phyloP scores from a whole-genome alignment of 2,888 invertebrate genomes.

The Autographa gamma region DNA sequence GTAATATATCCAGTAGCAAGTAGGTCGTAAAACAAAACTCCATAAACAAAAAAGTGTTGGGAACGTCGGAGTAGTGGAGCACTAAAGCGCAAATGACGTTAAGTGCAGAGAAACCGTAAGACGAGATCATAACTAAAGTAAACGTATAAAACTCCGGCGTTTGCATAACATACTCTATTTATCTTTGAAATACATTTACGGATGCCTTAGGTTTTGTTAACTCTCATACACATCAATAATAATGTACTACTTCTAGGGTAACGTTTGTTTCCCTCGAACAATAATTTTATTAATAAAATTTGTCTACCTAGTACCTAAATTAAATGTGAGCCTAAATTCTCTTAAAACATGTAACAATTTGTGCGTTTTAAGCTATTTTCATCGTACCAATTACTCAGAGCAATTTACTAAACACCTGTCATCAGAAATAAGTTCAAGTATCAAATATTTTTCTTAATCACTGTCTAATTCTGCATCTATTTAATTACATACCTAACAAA shows the following conservation, averaged over 20 bases:
- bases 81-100: slow-evolving; percentile 55
- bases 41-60: slow-evolving; percentile 48
- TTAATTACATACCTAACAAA: background rate
- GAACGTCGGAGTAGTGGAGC: slow-evolving; percentile 29
- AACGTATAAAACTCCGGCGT: background rate
- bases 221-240: background rate
- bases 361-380: no score
- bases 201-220: background rate
- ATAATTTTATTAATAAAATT: no score
- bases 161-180: background rate
- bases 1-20: slow-evolving; percentile 26
- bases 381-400: no score
- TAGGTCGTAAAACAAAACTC: slow-evolving; percentile 37
- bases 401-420: no score
- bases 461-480: no score
- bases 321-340: no score
- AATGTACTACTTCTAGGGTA: background rate
- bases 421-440: no score
- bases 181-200: background rate
- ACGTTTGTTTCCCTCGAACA: background rate
- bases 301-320: no score
- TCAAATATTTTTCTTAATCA: no score
- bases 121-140: slow-evolving; percentile 7
- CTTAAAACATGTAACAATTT: no score
- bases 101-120: slow-evolving; percentile 34